Evolutionary conservation across 2,888 invertebrate species (phyloP), one percentile per base, ranked within the genome.

Genomic region (Agonopterix heracliana): DNA sequence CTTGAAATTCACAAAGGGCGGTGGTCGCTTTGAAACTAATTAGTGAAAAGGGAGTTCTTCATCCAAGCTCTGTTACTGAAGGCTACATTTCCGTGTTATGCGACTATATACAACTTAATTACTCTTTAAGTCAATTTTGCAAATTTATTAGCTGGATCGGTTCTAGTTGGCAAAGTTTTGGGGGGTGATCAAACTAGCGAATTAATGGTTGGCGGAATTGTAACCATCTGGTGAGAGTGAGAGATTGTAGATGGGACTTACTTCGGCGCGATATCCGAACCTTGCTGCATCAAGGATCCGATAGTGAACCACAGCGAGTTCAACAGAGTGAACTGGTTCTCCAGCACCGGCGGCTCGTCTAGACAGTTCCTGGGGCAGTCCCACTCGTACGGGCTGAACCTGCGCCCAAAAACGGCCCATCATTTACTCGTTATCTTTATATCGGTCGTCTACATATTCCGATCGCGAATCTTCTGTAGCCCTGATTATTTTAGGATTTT

Each of bases 281-380:
- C 96, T 90, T 96, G 96, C 91, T 96, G 96, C 94, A 96, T 95
- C 90, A 96, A 92, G 74, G 95, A 95, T 77, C 95, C 95, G 81
- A 96, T 95, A 87, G 96, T 96, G 91, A 97, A 97, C 97, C 97
- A 97, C 82, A 97, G 93, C 81, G 95, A 95, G 91, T 96, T 96
- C 87, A 95, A 91, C 78, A 96, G 91, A 71, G 94, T 95, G 92
- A 96, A 95, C 89, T 94, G 95, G 90, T 97, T 96, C 91, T 96
- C 95, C 82, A 96, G 90, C 72, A 94, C 93, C 78, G 94, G 94
- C 65, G 95, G 93, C 86, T 95, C 95, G 71, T 93, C 93, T 84
- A 94, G 92, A 90, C 94, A 95, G 76, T 93, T 93, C 90, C 94
- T 92, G 63, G 96, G 95, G 90, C 94, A 95, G 90, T 95, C 95